Base-by-base conservation (phyloP, 2,888 invertebrate genomes). In the Pyrrhosoma nymphula region DNA sequence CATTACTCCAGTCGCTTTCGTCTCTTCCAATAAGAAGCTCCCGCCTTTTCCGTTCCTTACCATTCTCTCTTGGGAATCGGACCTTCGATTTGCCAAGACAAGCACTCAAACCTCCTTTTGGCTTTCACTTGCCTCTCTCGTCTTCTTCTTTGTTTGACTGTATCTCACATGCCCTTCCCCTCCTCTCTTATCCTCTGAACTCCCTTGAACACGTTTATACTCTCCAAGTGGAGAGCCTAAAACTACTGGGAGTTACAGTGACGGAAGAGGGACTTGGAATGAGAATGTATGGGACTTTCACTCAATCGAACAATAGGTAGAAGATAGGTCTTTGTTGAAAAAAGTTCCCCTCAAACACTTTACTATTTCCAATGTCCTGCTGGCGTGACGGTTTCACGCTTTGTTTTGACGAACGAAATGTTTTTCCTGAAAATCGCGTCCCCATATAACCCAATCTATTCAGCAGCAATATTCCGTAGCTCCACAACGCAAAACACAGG, bases 251-350 rank as follows among this genome's bases (percentile, higher is more conserved):
- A 47, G 63, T 60, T 91, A 35, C 56, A n/a, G 56, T 60, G 60
- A 91, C 23, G 91, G 91, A 91, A 91, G 91, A 56, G 30, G 16
- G 30, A 56, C 12, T 90, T n/a, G 90, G 60, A 35, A 60, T 90
- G 90, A 91, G 91, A 91, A 63, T 63, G 35, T 63, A 30, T 35
- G 91, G 60, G 63, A 91, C 35, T 63, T 35, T 63, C 63, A 39
- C 39, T 63, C 90, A 90, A 56, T 56, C 63, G 63, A 91, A 63
- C 60, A 63, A 91, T 56, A 91, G 23, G 90, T 12, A 90, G 56
- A n/a, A n/a, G 63, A n/a, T 4, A 69, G n/a, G 8, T 35, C 35
- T 91, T 18, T 35, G 20, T 39, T 30, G 26, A 26, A 63, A 26
- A 63, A 39, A 63, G 91, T 16, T 23, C 56, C 63, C 23, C 91